phyloP scores from a whole-genome alignment of 2,888 invertebrate species.

The Yponomeuta evonymella region DNA sequence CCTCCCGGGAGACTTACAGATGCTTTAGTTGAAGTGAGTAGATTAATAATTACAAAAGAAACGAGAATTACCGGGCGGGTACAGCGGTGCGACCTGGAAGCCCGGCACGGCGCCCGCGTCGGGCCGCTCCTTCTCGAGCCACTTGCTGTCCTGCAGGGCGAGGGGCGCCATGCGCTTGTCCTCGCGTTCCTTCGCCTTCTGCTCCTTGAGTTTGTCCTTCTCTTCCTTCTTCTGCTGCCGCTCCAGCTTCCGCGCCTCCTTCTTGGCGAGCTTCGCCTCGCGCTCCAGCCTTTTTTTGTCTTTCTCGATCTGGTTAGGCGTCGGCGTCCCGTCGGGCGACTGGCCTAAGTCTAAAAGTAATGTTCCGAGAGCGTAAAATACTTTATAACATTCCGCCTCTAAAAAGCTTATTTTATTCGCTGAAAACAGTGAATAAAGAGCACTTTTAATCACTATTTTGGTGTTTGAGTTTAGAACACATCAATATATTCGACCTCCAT shows the following conservation, averaged over 20 bases:
- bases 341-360: not conserved
- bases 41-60: too few relatives aligned
- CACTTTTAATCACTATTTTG: too few relatives aligned
- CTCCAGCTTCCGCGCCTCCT: constrained; percentile 64
- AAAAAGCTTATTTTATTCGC: too few relatives aligned
- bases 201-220: constrained; percentile 63
- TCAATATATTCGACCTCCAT: too few relatives aligned
- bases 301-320: constrained; percentile 54
- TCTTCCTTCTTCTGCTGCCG: constrained; percentile 69
- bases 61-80: constrained; percentile 19
- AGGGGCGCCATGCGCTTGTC: constrained; percentile 59
- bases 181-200: constrained; percentile 66
- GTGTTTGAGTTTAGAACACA: too few relatives aligned
- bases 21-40: too few relatives aligned
- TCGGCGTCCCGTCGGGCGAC: not conserved
- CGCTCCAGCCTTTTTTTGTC: constrained; percentile 74
- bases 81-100: constrained; percentile 1
- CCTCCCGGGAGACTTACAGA: too few relatives aligned
- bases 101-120: constrained; percentile 24
- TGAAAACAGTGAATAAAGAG: too few relatives aligned
- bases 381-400: too few relatives aligned
- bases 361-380: too few relatives aligned
- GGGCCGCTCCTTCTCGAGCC: constrained; percentile 55
- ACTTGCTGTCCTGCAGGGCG: constrained; percentile 61
- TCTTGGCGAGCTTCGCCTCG: constrained; percentile 67